These are phyloP conservation scores for Plecturocebus donacophilus DNA, from an alignment of 2,113 vertebrate species.

Conservation along the genomic window DNA sequence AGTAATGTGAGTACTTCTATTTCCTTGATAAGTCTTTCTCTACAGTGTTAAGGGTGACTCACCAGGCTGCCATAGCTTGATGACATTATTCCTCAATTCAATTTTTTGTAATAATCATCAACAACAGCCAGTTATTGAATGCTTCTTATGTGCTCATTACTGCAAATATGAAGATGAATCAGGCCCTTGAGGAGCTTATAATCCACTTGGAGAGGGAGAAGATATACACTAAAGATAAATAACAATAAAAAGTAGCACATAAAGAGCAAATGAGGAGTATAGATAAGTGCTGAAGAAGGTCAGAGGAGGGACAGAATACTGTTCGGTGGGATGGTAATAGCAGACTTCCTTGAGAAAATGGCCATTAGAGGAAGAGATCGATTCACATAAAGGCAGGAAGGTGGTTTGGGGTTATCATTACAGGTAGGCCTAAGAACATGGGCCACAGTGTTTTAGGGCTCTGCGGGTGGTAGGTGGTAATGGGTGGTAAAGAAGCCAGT, in stretches of 20 bases:
- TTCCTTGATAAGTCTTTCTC: constrained; percentile 51
- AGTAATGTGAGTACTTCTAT: constrained; percentile 17
- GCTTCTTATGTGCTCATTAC: constrained; percentile 54
- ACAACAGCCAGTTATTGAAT: constrained; percentile 47
- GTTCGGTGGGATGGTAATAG: not conserved
- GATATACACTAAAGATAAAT: constrained; percentile 43
- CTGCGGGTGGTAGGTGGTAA: not conserved
- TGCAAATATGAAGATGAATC: constrained; percentile 57
- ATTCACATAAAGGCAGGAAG: not conserved
- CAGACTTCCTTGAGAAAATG: not conserved
- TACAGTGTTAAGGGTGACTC: constrained; percentile 55
- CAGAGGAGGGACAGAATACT: constrained; percentile 3
- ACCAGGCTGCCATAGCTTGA: constrained; percentile 47
- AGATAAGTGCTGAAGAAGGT: constrained; percentile 45
- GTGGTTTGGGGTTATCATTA: not conserved
- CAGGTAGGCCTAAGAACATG: not conserved
- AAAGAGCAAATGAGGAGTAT: constrained; percentile 45
- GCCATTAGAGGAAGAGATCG: not conserved
- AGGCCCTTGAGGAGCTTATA: constrained; percentile 32
- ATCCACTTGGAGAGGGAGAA: constrained; percentile 55
- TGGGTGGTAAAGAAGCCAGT: not conserved
- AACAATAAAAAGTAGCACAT: constrained; percentile 53
- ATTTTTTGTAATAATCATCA: constrained; percentile 69
- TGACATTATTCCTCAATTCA: constrained; percentile 63
- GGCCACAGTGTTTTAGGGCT: not conserved